These are phyloP conservation scores for Notolepis coatsorum DNA, from an alignment of 2,797 vertebrate species.

Conservation along the genomic window DNA sequence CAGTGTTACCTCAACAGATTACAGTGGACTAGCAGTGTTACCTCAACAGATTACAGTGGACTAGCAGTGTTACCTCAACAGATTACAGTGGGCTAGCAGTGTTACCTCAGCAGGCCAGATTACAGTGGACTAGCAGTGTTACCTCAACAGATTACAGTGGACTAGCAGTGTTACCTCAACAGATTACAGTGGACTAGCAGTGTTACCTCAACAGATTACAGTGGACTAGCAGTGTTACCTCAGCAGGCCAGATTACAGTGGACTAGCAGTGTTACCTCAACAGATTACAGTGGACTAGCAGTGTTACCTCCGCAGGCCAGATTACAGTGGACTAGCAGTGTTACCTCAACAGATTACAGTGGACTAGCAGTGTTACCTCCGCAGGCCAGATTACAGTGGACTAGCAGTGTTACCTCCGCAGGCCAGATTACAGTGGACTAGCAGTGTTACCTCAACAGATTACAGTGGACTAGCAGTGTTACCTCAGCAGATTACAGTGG, in stretches of 20 bases:
- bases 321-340: slow-evolving; percentile 11
- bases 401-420: slow-evolving; percentile 92
- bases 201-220: slow-evolving; percentile 66
- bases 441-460: not conserved
- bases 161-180: slow-evolving; percentile 86
- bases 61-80: slow-evolving; percentile 88
- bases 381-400: slow-evolving; percentile 94
- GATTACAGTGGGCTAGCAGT: slow-evolving; percentile 89
- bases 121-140: not conserved
- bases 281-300: slow-evolving; percentile 91
- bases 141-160: not conserved
- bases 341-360: not conserved
- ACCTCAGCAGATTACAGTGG: slow-evolving; percentile 93
- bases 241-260: not conserved
- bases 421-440: slow-evolving; percentile 39
- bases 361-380: slow-evolving; percentile 80
- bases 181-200: slow-evolving; percentile 90
- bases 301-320: slow-evolving; percentile 88
- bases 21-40: not conserved
- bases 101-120: slow-evolving; percentile 86
- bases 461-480: slow-evolving; percentile 34
- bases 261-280: slow-evolving; percentile 83
- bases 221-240: not conserved
- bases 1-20: slow-evolving; percentile 79
- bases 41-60: not conserved